Evolutionary conservation across 2,113 vertebrate species (phyloP).

Genomic region (Antidorcas marsupialis): DNA sequence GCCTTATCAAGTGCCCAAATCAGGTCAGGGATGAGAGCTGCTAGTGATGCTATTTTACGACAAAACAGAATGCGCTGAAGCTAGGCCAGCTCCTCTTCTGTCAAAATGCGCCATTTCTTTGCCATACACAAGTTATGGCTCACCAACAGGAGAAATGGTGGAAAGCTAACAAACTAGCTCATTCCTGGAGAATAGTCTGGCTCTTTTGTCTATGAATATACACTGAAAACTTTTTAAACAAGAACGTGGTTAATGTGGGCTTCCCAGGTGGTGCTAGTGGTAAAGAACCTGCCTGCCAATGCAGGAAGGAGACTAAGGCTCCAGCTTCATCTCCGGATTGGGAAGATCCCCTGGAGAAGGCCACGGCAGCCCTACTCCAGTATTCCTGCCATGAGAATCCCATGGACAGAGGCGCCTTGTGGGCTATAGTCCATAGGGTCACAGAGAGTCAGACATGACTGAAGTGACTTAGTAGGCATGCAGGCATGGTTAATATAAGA

Average conservation of each 20-base stretch:
- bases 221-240: conserved; percentile 75
- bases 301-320: neutral
- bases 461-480: neutral
- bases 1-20: conserved; percentile 7
- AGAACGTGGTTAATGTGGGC: conserved; percentile 71
- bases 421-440: neutral
- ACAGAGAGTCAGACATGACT: neutral
- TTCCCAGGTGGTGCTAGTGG: neutral
- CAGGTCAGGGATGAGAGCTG: conserved; percentile 25
- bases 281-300: neutral
- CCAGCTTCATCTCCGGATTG: neutral
- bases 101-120: conserved; percentile 22
- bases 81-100: conserved; percentile 28
- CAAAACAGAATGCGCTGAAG: neutral
- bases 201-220: conserved; percentile 62
- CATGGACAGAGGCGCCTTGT: neutral
- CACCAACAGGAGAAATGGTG: conserved; percentile 47
- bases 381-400: neutral
- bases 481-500: conserved; percentile 59
- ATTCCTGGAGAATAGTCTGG: conserved; percentile 54
- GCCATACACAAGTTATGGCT: neutral
- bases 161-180: neutral
- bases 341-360: neutral
- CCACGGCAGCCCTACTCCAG: neutral
- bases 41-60: conserved; percentile 26